phyloP scores from a whole-genome alignment of 2,797 vertebrate genomes.

The Manis pentadactyla region DNA sequence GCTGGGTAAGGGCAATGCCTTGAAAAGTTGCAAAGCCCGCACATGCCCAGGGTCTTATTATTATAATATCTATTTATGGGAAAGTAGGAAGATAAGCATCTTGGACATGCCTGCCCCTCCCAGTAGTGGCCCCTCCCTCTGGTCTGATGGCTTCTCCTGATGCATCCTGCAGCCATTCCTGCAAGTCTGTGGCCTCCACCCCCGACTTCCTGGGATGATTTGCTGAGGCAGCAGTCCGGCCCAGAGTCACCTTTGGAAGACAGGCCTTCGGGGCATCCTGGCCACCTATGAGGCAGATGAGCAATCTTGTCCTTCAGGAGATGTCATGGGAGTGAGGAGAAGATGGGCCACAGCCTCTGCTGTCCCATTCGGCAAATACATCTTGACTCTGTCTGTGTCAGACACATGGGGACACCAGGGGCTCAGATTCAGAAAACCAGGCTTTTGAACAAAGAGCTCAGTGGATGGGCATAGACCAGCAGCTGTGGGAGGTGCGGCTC shows the following conservation, averaged over 20 bases:
- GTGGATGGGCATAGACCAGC: neutral
- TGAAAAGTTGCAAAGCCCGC: neutral
- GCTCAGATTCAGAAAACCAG: neutral
- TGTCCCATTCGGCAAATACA: neutral
- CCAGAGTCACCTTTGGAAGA: neutral
- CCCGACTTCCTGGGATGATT: neutral
- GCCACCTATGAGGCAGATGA: neutral
- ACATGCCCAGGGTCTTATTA: neutral
- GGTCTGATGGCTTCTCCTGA: neutral
- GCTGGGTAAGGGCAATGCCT: neutral
- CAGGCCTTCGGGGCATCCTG: neutral
- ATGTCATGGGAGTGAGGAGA: rapidly evolving
- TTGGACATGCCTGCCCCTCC: neutral
- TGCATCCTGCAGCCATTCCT: neutral
- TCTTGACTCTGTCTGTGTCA: neutral
- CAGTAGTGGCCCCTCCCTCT: neutral
- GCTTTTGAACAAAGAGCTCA: neutral
- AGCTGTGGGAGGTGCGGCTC: neutral
- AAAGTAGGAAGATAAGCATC: neutral
- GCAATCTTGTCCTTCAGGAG: neutral
- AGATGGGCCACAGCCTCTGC: too few species aligned
- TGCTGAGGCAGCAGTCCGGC: neutral
- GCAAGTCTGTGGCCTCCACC: neutral
- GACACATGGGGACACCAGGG: neutral
- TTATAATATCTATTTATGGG: neutral